Percentiles rank a stretch among this genome's conserved stretches.
These are phyloP conservation scores for Plebejus melissa DNA, from an alignment of 2,888 invertebrate genomes.

Conservation along the genomic window DNA sequence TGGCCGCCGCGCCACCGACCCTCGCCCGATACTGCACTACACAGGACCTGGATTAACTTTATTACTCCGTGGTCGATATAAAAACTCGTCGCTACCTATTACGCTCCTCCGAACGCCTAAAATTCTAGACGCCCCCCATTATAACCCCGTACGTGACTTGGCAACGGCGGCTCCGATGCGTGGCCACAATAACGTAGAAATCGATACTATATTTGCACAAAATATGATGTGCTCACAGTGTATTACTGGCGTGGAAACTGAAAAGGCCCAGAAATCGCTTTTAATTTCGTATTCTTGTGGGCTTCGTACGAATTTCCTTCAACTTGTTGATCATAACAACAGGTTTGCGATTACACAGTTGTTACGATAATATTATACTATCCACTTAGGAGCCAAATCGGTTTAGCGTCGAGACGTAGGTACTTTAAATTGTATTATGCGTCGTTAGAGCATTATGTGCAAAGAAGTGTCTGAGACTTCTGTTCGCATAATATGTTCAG, in stretches of 20 bases:
- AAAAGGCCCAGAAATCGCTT: conserved; percentile 34
- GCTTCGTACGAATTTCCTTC: conserved; percentile 37
- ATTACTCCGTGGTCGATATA: conserved; percentile 60
- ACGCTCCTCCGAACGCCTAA: conserved; percentile 34
- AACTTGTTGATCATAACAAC: conserved; percentile 50
- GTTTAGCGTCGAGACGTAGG: conserved; percentile 22
- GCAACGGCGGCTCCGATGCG: conserved; percentile 48
- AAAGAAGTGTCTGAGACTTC: conserved; percentile 10
- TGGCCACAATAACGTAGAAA: conserved; percentile 42
- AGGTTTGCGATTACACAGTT: conserved; percentile 37
- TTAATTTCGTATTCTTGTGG: conserved; percentile 35
- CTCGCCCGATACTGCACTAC: conserved; percentile 59
- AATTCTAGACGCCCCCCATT: conserved; percentile 41
- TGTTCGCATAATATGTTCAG: conserved; percentile 1
- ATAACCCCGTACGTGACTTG: conserved; percentile 60
- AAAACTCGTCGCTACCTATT: conserved; percentile 50
- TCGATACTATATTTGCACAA: conserved; percentile 38
- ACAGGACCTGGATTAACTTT: conserved; percentile 70
- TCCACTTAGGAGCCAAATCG: conserved; percentile 28
- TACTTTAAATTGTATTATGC: conserved; percentile 21
- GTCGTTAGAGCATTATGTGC: conserved; percentile 17
- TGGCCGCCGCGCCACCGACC: conserved; percentile 56
- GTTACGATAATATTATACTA: conserved; percentile 33
- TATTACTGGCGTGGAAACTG: conserved; percentile 29
- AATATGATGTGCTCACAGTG: conserved; percentile 35